Conservation (phyloP, 2,113 vertebrate genomes). For the Hiodon alosoides region DNA sequence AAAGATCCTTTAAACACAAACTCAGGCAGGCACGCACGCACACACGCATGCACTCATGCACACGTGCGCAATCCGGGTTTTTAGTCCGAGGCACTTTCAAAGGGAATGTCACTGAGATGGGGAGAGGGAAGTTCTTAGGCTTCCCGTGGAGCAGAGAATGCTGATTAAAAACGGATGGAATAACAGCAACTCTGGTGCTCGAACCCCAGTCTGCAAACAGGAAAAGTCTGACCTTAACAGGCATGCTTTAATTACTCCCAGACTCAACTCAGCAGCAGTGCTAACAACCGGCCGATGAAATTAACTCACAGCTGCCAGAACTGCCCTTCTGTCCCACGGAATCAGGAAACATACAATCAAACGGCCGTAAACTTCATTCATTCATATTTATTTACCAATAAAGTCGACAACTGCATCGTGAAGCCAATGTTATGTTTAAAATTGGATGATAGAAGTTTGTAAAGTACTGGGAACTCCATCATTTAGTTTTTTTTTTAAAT, state of each 20-base stretch:
- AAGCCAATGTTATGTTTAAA: no score
- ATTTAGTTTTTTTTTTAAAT: not conserved
- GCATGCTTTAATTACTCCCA: slow-evolving; percentile 73
- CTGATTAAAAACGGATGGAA: slow-evolving; percentile 86
- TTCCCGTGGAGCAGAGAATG: slow-evolving; percentile 72
- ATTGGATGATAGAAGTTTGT: no score
- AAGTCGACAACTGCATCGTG: no score
- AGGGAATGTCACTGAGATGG: slow-evolving; percentile 55
- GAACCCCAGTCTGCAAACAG: slow-evolving; percentile 81
- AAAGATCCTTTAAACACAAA: slow-evolving; percentile 13
- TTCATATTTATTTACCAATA: no score
- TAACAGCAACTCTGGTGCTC: slow-evolving; percentile 69
- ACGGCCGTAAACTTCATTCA: no score
- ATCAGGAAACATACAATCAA: slow-evolving; percentile 31
- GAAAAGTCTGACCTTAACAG: slow-evolving; percentile 71
- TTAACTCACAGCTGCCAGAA: slow-evolving; percentile 45
- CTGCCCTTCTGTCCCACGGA: slow-evolving; percentile 38
- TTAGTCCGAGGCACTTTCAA: slow-evolving; percentile 52
- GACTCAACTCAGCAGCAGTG: slow-evolving; percentile 56
- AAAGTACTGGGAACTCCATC: not conserved
- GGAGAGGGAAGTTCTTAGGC: slow-evolving; percentile 63
- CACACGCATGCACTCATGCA: not conserved
- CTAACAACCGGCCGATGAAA: slow-evolving; percentile 51
- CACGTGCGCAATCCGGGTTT: slow-evolving; percentile 20
- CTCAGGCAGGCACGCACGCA: slow-evolving; percentile 1